These are phyloP conservation scores for Valencia hispanica DNA, from an alignment of 2,797 vertebrate species.

Conservation along the genomic window DNA sequence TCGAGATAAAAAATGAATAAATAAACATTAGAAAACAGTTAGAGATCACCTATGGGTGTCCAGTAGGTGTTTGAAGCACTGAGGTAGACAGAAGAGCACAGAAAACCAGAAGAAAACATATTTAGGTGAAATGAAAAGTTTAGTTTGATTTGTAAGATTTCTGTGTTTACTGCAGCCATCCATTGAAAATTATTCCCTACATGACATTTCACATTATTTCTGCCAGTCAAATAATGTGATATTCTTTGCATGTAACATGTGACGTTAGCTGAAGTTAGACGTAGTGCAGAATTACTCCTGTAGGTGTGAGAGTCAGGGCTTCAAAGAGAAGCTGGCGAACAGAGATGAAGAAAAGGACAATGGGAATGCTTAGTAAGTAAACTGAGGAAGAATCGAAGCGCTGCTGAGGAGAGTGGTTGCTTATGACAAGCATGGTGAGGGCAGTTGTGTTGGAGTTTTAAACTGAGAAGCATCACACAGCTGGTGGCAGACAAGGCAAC, in stretches of 20 bases:
- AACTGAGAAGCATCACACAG: conserved; percentile 51
- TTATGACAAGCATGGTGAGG: conserved; percentile 53
- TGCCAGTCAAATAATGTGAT: conserved; percentile 19
- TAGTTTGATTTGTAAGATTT: conserved; percentile 11
- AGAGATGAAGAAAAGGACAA: conserved; percentile 60
- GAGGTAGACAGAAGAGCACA: conserved; percentile 56
- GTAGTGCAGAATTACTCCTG: conserved; percentile 50
- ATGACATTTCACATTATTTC: conserved; percentile 15
- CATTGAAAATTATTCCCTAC: neutral
- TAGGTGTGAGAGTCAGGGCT: conserved; percentile 55
- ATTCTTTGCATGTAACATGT: conserved; percentile 22
- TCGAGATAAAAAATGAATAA: conserved; percentile 60
- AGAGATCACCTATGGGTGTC: conserved; percentile 76
- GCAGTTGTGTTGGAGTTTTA: conserved; percentile 13
- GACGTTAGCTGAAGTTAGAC: conserved; percentile 46
- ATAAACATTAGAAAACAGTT: conserved; percentile 61
- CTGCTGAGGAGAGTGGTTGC: conserved; percentile 37
- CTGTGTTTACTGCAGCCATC: conserved; percentile 17
- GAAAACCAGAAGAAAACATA: conserved; percentile 36
- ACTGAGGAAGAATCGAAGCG: conserved; percentile 45
- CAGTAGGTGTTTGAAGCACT: conserved; percentile 74
- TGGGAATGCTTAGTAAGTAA: conserved; percentile 58
- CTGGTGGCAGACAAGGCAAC: conserved; percentile 38
- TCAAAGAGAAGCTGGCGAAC: conserved; percentile 71
- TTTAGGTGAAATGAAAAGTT: conserved; percentile 38